A percentile compares a stretch with the other conserved stretches of the same genome.
These are phyloP conservation scores for Smutsia gigantea DNA, from an alignment of 2,797 vertebrate species.

Conservation along the genomic window DNA sequence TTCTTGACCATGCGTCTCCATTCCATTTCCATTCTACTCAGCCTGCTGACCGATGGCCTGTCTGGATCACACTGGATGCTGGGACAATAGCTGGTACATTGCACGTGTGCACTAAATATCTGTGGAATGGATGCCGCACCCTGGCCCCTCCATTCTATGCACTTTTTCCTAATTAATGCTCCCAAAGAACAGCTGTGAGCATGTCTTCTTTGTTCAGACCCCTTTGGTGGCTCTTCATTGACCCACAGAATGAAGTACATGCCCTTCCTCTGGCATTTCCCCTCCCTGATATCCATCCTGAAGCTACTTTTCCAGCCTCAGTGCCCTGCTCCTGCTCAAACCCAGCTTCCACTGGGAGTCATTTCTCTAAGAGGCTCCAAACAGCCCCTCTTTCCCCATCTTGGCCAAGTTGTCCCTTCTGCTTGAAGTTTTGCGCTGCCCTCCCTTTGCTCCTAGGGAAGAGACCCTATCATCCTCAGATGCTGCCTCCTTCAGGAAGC, in stretches of 20 bases:
- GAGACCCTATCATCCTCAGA: neutral
- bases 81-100: too few relatives aligned
- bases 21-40: neutral
- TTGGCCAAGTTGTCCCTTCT: neutral
- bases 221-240: neutral
- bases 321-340: neutral
- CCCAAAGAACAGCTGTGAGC: neutral
- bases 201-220: neutral
- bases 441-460: rapidly evolving
- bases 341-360: neutral
- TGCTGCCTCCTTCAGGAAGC: neutral
- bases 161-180: neutral
- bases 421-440: neutral
- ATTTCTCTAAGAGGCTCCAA: neutral
- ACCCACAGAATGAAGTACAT: neutral
- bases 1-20: neutral
- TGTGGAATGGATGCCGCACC: rapidly evolving
- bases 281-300: neutral
- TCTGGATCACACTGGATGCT: neutral
- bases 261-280: neutral
- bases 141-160: rapidly evolving
- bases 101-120: rapidly evolving
- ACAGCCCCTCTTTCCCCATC: neutral
- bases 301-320: too few relatives aligned
- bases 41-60: neutral